Evolutionary conservation across 2,113 vertebrate species (phyloP).

Genomic region (Lagopus muta): DNA sequence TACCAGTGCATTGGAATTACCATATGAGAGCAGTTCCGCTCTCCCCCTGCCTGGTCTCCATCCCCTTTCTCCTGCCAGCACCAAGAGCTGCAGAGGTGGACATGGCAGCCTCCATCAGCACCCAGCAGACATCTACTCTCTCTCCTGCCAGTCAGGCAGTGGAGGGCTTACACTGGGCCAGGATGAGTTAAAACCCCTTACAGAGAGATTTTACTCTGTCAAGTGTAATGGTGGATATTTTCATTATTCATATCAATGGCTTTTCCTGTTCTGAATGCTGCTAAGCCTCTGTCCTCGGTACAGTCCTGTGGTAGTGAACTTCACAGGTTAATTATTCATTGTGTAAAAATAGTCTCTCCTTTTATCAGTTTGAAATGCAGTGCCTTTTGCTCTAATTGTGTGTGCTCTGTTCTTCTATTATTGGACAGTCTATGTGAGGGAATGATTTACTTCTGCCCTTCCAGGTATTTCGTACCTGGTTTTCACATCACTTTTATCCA

Average conservation of each 20-base stretch:
- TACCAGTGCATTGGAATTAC: neutral
- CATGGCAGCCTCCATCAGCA: neutral
- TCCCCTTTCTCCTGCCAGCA: neutral
- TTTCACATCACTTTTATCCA: neutral
- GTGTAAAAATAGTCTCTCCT: constrained; percentile 39
- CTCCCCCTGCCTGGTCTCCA: neutral
- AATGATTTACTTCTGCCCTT: neutral
- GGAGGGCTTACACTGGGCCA: neutral
- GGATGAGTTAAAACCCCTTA: constrained; percentile 33
- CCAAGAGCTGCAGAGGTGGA: neutral
- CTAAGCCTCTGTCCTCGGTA: neutral
- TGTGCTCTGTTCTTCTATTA: neutral
- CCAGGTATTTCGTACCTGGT: constrained; percentile 8
- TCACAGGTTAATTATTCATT: constrained; percentile 63
- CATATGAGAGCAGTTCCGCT: neutral
- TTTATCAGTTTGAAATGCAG: constrained; percentile 48
- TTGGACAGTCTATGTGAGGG: neutral
- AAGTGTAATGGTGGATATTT: constrained; percentile 5
- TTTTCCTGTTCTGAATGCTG: constrained; percentile 47
- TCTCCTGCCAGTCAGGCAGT: neutral
- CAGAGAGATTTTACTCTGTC: constrained; percentile 42
- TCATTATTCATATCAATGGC: constrained; percentile 48
- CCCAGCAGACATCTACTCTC: neutral
- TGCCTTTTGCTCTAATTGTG: constrained; percentile 1
- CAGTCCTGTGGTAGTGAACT: constrained; percentile 20